Evolutionary conservation across 1,140 invertebrate genomes (phyloP).

Genomic region (Drosophila asahinai): DNA sequence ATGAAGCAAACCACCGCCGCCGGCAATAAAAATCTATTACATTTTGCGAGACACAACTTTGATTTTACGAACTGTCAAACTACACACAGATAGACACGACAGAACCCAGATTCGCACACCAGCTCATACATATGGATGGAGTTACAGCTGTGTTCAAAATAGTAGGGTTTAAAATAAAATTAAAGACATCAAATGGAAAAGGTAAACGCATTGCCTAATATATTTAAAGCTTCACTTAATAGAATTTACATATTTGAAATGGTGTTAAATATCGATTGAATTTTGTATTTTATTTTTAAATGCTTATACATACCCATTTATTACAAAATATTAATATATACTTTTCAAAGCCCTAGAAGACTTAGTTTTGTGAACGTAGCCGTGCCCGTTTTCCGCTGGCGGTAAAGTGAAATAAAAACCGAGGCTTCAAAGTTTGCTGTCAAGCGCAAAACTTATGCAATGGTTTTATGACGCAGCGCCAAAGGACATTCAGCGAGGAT

Average conservation of each 20-base stretch:
- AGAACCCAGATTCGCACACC: constrained; percentile 14
- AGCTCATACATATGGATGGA: constrained; percentile 31
- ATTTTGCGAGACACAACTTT: constrained; percentile 70
- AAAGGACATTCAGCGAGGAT: constrained; percentile 33
- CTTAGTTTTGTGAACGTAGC: neutral
- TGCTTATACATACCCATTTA: too few relatives aligned
- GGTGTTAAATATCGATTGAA: too few relatives aligned
- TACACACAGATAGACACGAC: constrained; percentile 36
- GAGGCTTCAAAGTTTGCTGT: constrained; percentile 45
- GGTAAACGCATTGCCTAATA: neutral
- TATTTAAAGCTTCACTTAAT: neutral
- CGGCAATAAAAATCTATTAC: constrained; percentile 76
- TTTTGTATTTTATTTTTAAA: too few relatives aligned
- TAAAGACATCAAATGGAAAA: neutral
- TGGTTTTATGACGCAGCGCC: constrained; percentile 45
- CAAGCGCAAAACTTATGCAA: constrained; percentile 57
- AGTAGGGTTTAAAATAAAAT: neutral
- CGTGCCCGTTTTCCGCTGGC: constrained; percentile 23
- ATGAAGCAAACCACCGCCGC: constrained; percentile 48
- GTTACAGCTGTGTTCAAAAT: neutral
- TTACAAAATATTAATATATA: too few relatives aligned
- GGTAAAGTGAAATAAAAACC: constrained; percentile 49
- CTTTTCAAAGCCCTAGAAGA: neutral
- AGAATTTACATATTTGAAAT: too few relatives aligned
- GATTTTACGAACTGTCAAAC: constrained; percentile 77